phyloP scores from a whole-genome alignment of 2,113 vertebrate species.

The Saguinus imperator region DNA sequence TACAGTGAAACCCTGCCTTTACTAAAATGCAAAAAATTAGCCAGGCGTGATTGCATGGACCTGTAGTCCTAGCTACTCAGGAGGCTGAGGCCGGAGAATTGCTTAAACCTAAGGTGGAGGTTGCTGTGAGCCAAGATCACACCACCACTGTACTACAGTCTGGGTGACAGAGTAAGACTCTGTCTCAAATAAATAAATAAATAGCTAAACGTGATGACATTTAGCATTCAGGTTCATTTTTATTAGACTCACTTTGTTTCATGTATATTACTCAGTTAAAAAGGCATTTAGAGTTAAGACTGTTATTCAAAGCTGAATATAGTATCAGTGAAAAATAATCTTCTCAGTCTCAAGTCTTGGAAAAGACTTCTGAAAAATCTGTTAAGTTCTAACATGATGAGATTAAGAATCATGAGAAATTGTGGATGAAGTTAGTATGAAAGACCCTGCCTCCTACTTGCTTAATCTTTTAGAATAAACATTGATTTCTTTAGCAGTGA shows the following conservation, averaged over 20 bases:
- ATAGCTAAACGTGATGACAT: background rate
- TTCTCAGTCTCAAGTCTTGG: background rate
- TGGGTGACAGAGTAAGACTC: too few species aligned
- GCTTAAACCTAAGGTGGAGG: too few species aligned
- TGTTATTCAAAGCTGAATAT: background rate
- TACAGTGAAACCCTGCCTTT: too few species aligned
- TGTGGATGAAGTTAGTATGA: conserved; percentile 18
- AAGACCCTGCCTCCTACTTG: background rate
- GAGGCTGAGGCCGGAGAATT: too few species aligned
- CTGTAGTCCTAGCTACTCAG: too few species aligned
- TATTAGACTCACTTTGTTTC: background rate
- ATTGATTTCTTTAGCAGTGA: conserved; percentile 4
- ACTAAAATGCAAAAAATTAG: too few species aligned
- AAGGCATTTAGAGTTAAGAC: conserved; percentile 23
- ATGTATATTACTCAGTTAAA: background rate
- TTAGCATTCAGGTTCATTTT: background rate
- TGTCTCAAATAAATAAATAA: background rate
- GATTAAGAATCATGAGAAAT: background rate
- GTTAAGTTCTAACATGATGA: background rate
- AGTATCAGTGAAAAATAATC: conserved; percentile 45
- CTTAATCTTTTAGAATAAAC: conserved; percentile 33
- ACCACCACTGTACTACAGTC: too few species aligned
- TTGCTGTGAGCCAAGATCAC: too few species aligned
- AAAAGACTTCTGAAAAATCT: conserved; percentile 9
- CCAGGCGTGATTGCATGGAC: too few species aligned